Base-by-base conservation (phyloP, 2,888 invertebrate species). In the Cheilosia grossa region DNA sequence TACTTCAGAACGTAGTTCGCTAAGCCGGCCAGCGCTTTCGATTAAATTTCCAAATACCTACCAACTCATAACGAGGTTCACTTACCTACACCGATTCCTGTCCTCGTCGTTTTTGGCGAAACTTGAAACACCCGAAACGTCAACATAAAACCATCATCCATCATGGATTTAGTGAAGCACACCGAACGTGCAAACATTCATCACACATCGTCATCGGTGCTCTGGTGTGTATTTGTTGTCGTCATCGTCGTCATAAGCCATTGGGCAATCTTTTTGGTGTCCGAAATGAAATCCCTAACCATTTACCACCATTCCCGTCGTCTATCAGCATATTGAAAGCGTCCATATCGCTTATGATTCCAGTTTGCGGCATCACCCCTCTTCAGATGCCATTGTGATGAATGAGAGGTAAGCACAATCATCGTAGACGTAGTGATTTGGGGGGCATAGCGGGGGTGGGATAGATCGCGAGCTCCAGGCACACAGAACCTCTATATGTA, bases 141-240 rank as follows among this genome's bases (percentile, higher is more conserved):
- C 78, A 82, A 78, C 82, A 78, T 73, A 66, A 79, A 70, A 74
- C 79, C 83, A 79, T 79, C 83, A 83, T 83, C 83, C 79, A 80
- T 83, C 83, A 83, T 54, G 69, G 78, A 83, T 79, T 83, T 83
- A 79, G 74, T 80, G 79, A 64, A 83, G 79, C 79, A 74, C 80
- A 79, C 58, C 56, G 73, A 74, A 53, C 59, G 79, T 70, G 66
- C 83, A 70, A 80, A 75, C 79, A 83, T 83, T 83, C 80, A 80
- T 83, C 83, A 74, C 64, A 70, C 72, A 72, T 66, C 40, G 66
- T 66, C 40, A 59, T 4, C 47, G 19, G 63, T 24, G 27, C 49
- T 7, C 27, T 19, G 37, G 58, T 24, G 37, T 42, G 30, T 30
- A 30, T 19, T 64, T 44, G 58, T 49, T 10, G 40, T 74, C 61